These are phyloP conservation scores for Arizona elegans DNA, from an alignment of 2,113 vertebrate genomes.

Conservation along the genomic window DNA sequence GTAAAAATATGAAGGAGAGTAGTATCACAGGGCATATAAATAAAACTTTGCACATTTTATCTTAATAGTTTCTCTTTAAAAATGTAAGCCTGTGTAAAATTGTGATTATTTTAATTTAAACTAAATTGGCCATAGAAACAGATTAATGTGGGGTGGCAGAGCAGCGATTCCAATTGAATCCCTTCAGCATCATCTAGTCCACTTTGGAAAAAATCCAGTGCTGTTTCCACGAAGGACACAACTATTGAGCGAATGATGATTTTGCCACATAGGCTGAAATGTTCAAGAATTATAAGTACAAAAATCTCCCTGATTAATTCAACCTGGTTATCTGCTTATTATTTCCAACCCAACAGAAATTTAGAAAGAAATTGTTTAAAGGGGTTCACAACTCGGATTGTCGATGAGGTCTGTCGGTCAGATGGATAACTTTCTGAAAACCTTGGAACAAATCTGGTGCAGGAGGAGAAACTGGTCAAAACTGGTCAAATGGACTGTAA, in stretches of 20 bases:
- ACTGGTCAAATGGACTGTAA: not conserved
- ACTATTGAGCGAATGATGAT: not conserved
- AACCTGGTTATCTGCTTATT: not conserved
- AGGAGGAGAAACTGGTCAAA: not conserved
- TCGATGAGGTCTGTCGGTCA: not conserved
- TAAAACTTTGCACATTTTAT: not conserved
- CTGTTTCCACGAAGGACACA: not conserved
- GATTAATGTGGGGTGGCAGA: not conserved
- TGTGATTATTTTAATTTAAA: not conserved
- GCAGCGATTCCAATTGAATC: not conserved
- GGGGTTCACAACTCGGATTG: not conserved
- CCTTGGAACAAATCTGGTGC: not conserved
- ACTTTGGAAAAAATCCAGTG: not conserved
- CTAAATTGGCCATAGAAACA: not conserved
- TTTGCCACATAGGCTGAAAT: not conserved
- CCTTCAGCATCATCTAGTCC: not conserved
- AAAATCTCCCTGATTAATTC: not conserved
- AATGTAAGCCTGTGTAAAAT: not conserved
- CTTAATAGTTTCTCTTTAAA: not conserved
- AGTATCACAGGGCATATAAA: not conserved
- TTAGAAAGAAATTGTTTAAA: not conserved
- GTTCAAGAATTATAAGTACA: not conserved
- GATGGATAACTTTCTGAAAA: not conserved
- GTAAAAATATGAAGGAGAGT: not conserved
- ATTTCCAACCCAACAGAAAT: not conserved